Conservation (phyloP, 2,113 vertebrate species). For the Gadus macrocephalus region DNA sequence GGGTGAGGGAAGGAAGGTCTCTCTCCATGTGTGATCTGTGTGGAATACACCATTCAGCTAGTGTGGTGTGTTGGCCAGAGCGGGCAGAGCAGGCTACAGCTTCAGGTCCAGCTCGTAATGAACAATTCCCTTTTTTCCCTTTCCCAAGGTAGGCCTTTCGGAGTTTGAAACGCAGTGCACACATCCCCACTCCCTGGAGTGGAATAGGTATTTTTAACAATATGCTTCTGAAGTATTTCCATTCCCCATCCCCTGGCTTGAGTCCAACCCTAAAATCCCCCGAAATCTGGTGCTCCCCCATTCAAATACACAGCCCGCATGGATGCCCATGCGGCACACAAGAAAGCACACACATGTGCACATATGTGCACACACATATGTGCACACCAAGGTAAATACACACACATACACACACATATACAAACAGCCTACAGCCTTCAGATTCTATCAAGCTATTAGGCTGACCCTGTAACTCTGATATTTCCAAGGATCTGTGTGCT, state of each 20-base stretch:
- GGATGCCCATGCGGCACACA: slow-evolving; percentile 32
- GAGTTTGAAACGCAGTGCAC: slow-evolving; percentile 26
- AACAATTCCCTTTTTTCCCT: slow-evolving; percentile 53
- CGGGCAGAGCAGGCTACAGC: slow-evolving; percentile 63
- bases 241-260: slow-evolving; percentile 53
- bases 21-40: slow-evolving; percentile 66
- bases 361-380: slow-evolving; percentile 16
- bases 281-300: slow-evolving; percentile 52
- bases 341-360: slow-evolving; percentile 5
- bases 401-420: slow-evolving; percentile 14
- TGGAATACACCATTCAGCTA: slow-evolving; percentile 69
- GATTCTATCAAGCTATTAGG: slow-evolving; percentile 60
- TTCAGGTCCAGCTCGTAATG: slow-evolving; percentile 56
- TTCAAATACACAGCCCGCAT: slow-evolving; percentile 52
- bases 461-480: slow-evolving; percentile 61
- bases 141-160: background rate
- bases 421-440: slow-evolving; percentile 46
- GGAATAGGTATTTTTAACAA: slow-evolving; percentile 63
- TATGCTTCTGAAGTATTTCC: slow-evolving; percentile 41
- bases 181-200: slow-evolving; percentile 39
- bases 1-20: background rate
- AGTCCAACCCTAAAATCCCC: slow-evolving; percentile 45
- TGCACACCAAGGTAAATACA: slow-evolving; percentile 5
- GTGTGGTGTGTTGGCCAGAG: slow-evolving; percentile 57
- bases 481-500: slow-evolving; percentile 53